Conservation (phyloP, 2,113 vertebrate species). For the Addax nasomaculatus region DNA sequence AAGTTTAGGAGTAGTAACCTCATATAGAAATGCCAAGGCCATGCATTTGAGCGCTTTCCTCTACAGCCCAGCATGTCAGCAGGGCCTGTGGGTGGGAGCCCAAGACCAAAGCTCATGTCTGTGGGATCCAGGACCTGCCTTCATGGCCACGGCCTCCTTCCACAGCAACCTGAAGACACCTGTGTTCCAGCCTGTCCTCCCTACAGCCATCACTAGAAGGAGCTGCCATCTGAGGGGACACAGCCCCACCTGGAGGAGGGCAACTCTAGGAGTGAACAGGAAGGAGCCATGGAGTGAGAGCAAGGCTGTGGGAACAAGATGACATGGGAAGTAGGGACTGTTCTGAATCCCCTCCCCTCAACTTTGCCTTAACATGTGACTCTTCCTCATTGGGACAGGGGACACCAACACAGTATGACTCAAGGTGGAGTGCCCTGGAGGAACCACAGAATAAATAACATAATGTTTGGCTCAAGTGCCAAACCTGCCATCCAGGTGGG, state of each 20-base stretch:
- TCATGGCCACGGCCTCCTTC: not conserved
- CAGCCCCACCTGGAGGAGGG: not conserved
- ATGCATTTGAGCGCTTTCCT: not conserved
- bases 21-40: not conserved
- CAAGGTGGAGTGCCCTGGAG: not conserved
- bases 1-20: not conserved
- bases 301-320: not conserved
- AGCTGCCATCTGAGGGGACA: not conserved
- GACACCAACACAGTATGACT: not conserved
- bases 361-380: not conserved
- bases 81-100: not conserved
- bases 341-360: not conserved
- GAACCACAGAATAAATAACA: not conserved
- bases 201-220: not conserved
- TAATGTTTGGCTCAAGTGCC: not conserved
- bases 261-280: not conserved
- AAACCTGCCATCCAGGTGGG: not conserved
- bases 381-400: not conserved
- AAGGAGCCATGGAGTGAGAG: not conserved
- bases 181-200: not conserved
- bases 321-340: not conserved
- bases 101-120: not conserved
- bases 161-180: not conserved
- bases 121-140: not conserved
- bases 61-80: not conserved